Evolutionary conservation across 2,888 invertebrate genomes (phyloP).

Genomic region (Digitonthophagus gazella): DNA sequence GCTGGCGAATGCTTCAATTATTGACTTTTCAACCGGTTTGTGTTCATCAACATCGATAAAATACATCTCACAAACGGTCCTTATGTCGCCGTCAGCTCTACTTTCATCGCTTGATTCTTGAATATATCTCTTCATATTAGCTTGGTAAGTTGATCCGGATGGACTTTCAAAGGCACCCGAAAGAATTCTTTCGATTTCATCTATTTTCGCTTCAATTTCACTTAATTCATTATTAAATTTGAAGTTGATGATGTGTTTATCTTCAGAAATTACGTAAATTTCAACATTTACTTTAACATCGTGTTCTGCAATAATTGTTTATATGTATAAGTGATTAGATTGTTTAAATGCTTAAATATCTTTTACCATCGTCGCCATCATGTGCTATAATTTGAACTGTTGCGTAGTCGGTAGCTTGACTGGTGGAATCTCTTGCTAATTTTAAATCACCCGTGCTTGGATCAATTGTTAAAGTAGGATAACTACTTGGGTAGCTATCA

Average conservation of each 20-base stretch:
- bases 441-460: not conserved
- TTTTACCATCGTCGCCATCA: not conserved
- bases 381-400: not conserved
- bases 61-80: constrained; percentile 58
- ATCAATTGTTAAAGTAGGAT: not conserved
- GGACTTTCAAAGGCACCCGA: constrained; percentile 48
- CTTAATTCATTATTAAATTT: not conserved
- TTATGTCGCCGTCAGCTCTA: constrained; percentile 47
- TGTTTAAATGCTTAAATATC: too few species aligned
- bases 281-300: not conserved
- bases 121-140: not conserved
- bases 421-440: not conserved
- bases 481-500: not conserved
- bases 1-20: constrained; percentile 50
- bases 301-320: not conserved
- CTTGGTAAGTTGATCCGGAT: not conserved
- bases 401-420: not conserved
- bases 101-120: constrained; percentile 47
- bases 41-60: constrained; percentile 55
- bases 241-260: not conserved
- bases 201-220: not conserved
- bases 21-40: constrained; percentile 53
- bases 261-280: not conserved
- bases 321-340: too few species aligned
- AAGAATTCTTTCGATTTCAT: constrained; percentile 56